A percentile compares a stretch with the other conserved stretches of the same genome.
Evolutionary conservation across 2,888 invertebrate species (phyloP).

Genomic region (Sarcophaga rosellei): DNA sequence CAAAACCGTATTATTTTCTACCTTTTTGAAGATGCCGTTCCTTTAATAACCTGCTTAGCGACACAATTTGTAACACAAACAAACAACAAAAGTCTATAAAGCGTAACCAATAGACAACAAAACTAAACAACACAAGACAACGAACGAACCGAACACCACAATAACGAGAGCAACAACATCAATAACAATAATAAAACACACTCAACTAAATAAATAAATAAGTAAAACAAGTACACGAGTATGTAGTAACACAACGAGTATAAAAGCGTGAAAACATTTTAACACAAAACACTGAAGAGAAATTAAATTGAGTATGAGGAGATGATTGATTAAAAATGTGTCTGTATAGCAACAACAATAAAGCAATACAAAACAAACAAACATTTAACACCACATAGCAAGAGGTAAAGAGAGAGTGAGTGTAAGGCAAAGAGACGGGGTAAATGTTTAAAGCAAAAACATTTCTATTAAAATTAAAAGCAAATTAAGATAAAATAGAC

Average conservation of each 20-base stretch:
- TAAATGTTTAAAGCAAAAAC: background rate
- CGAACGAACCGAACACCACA: background rate
- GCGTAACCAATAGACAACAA: background rate
- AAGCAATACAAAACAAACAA: background rate
- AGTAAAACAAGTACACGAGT: conserved; percentile 7
- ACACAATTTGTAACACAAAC: conserved; percentile 16
- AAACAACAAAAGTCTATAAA: background rate
- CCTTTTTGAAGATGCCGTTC: background rate
- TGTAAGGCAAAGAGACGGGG: background rate
- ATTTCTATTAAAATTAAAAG: conserved; percentile 60
- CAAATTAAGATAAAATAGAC: conserved; percentile 61
- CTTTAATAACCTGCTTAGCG: conserved; percentile 20
- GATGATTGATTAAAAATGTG: conserved; percentile 65
- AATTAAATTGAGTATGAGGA: conserved; percentile 63
- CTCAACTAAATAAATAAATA: conserved; percentile 33
- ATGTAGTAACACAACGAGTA: conserved; percentile 5
- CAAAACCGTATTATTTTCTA: no score
- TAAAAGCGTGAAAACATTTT: conserved; percentile 64
- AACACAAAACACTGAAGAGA: conserved; percentile 51
- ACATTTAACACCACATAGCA: background rate
- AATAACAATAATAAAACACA: background rate
- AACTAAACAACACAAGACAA: conserved; percentile 11
- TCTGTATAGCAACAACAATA: conserved; percentile 27
- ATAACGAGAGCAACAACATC: background rate
- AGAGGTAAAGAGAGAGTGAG: no score